Percentiles rank a stretch among this genome's conserved stretches.
These are phyloP conservation scores for Alectura lathami DNA, from an alignment of 2,113 vertebrate genomes.

Conservation along the genomic window DNA sequence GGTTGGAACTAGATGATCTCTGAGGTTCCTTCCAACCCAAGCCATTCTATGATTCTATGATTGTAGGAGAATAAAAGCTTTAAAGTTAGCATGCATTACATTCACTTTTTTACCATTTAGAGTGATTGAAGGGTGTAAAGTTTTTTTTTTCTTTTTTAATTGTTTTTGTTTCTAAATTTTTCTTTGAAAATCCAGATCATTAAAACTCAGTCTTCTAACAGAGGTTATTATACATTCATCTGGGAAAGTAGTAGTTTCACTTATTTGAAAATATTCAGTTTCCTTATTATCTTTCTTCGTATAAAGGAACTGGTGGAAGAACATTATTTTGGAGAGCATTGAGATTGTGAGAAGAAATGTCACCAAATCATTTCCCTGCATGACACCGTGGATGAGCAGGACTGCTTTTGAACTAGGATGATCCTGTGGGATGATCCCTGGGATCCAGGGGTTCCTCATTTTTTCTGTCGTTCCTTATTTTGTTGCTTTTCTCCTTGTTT, in stretches of 20 bases:
- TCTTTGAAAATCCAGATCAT: not conserved
- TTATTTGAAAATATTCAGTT: not conserved
- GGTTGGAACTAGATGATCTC: no score
- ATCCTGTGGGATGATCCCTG: not conserved
- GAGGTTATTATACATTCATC: not conserved
- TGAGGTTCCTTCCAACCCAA: no score
- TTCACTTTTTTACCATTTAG: not conserved
- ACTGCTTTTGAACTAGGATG: not conserved
- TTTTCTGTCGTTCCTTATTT: not conserved
- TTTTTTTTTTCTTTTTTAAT: not conserved
- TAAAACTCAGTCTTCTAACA: not conserved
- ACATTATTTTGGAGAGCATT: not conserved
- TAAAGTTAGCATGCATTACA: not conserved
- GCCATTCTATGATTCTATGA: no score
- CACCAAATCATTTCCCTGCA: not conserved
- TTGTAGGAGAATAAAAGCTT: not conserved
- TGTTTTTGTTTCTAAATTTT: not conserved
- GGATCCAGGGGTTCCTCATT: not conserved
- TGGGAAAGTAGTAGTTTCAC: not conserved
- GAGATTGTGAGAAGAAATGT: not conserved
- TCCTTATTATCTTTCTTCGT: not conserved
- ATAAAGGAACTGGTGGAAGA: accelerated
- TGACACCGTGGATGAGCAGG: not conserved
- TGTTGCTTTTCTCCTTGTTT: not conserved
- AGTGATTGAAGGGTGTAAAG: not conserved